Evolutionary conservation across 1,140 invertebrate species (phyloP), one percentile per base, ranked within the genome.

Genomic region (Cephus cinctus): DNA sequence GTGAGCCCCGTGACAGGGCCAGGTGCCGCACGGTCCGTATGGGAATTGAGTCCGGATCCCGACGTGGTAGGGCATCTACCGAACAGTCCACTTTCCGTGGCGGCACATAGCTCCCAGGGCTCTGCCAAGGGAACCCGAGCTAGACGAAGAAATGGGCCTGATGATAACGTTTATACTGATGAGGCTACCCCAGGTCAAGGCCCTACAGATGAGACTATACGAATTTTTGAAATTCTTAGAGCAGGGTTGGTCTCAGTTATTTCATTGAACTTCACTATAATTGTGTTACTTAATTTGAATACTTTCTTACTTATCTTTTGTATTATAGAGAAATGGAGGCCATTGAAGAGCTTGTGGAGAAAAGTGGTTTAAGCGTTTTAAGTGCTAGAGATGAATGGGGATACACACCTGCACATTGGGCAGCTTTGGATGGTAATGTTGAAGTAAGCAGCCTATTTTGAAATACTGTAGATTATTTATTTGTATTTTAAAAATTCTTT

Each of bases 341-440:
- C 44, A 85, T 90, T 20, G 88, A 90, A 65, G 81, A 83, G 32
- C 71, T 89, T 11, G 86, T 91, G 5, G 88, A 91, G 56, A 89
- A 89, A 64, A 65, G 65, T 34, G 87, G 87, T 0, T 75, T 83
- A 4, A 86, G 84, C 71, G 81, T 86, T 38, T 66, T 92, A 18
- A 83, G 83, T 38, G 84, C 86, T 0, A 79, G 91, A 21, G 92
- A 95, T 71, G 88, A 92, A 62, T 92, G 93, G 79, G 92, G 92
- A 12, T 94, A 95, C 67, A 94, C 92, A 1, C 89, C 90, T 2
- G 90, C 90, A 8, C 92, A 95, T 70, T 95, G 92, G 92, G 90
- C 89, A 8, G 90, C 91, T 18, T 73, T 94, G 5, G 90, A 94
- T 64, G 92, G 92, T 11, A 89, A 89, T 59, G 84, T 89, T 9